Conservation (phyloP, 2,113 vertebrate species). For the Trogon melanurus region DNA sequence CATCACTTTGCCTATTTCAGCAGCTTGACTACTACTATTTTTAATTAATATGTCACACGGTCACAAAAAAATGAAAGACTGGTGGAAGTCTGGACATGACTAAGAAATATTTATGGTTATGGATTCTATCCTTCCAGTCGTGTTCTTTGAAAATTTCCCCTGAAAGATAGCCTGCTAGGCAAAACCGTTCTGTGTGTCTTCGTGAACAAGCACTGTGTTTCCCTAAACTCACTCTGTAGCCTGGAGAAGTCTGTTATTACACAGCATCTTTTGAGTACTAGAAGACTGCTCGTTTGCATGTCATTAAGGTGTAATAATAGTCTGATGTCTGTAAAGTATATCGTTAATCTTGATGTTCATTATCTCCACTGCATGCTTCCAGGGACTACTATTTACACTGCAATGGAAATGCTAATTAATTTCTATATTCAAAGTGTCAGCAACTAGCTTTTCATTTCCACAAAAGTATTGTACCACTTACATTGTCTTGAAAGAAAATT, state of each 20-base stretch:
- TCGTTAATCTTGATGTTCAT: conserved; percentile 45
- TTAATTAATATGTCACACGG: background rate
- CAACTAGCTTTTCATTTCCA: conserved; percentile 17
- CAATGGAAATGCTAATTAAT: conserved; percentile 59
- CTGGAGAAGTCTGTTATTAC: background rate
- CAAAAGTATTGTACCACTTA: background rate
- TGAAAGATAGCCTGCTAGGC: background rate
- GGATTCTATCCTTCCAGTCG: background rate
- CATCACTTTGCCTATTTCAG: conserved; percentile 26
- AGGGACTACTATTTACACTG: conserved; percentile 7
- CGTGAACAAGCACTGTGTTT: background rate
- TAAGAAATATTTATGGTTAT: background rate
- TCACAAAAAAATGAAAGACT: conserved; percentile 2
- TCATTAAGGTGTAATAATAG: conserved; percentile 20
- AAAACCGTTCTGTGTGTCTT: background rate
- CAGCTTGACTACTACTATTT: background rate
- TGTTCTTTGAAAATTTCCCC: background rate
- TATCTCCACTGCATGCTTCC: background rate
- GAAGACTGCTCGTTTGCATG: background rate
- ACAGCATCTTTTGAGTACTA: background rate
- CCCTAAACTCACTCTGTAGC: background rate
- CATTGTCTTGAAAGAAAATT: background rate
- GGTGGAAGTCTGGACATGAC: background rate
- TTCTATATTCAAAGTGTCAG: conserved; percentile 42
- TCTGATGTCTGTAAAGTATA: background rate